Percentiles rank a stretch among this genome's conserved stretches.
Evolutionary conservation across 1,140 invertebrate species (phyloP).

Genomic region (Probaryconus sp.): DNA sequence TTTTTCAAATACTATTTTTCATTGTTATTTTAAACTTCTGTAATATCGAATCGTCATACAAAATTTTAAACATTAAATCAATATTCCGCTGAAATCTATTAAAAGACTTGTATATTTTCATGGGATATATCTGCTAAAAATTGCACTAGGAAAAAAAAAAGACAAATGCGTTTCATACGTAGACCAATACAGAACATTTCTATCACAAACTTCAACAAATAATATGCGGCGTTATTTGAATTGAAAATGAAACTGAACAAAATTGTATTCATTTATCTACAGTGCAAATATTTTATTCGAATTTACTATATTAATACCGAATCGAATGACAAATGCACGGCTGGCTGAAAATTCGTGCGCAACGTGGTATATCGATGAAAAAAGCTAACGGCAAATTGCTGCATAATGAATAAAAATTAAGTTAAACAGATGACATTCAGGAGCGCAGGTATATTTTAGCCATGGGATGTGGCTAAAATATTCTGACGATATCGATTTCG

Average conservation of each 20-base stretch:
- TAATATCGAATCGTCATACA: no score
- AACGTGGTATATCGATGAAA: neutral
- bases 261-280: neutral
- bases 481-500: slow-evolving; percentile 32
- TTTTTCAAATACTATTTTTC: no score
- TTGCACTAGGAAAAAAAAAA: no score
- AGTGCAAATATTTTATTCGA: slow-evolving; percentile 1
- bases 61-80: no score
- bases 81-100: no score
- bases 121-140: no score
- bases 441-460: neutral
- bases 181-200: no score
- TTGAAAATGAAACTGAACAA: neutral
- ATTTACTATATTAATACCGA: neutral
- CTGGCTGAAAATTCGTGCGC: slow-evolving; percentile 1
- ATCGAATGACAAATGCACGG: neutral
- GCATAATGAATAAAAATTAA: slow-evolving; percentile 19
- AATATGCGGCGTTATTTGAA: neutral
- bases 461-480: slow-evolving; percentile 16
- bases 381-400: slow-evolving; percentile 2
- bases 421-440: slow-evolving; percentile 25
- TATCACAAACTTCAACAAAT: no score
- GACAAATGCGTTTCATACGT: no score
- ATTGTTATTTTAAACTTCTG: no score
- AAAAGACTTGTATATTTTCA: no score